phyloP scores from a whole-genome alignment of 2,113 vertebrate genomes.

The Verasper variegatus region DNA sequence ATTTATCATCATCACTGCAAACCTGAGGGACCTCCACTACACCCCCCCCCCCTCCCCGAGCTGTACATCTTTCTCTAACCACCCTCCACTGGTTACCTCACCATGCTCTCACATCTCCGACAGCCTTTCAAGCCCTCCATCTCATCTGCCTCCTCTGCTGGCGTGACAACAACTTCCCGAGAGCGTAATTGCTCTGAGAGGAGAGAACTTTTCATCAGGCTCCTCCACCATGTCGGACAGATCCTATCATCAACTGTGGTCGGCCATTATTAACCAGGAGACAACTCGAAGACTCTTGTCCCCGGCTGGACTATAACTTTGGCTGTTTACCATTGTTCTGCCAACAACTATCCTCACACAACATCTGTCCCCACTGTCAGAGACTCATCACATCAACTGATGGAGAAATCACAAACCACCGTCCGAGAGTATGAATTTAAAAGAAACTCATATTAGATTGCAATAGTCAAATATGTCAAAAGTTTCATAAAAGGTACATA shows the following conservation, averaged over 20 bases:
- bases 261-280: conserved; percentile 23
- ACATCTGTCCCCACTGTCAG: not conserved
- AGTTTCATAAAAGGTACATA: too few relatives aligned
- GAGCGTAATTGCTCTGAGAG: conserved; percentile 44
- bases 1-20: conserved; percentile 41
- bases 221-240: conserved; percentile 35
- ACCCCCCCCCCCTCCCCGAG: not conserved
- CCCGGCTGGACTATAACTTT: not conserved
- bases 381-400: not conserved
- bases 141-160: conserved; percentile 26
- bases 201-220: conserved; percentile 47
- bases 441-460: not conserved
- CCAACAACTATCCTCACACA: too few relatives aligned
- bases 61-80: not conserved
- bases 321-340: conserved; percentile 7
- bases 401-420: not conserved
- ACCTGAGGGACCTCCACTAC: conserved; percentile 8
- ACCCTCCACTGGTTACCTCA: not conserved
- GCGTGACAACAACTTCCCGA: conserved; percentile 29
- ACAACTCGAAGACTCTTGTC: not conserved
- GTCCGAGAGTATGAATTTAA: not conserved
- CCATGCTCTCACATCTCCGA: not conserved
- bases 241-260: conserved; percentile 34
- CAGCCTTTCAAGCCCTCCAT: conserved; percentile 12
- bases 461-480: too few relatives aligned